Percentiles rank a stretch among this genome's conserved stretches.
Conservation (phyloP, 2,888 invertebrate genomes). For the Pemphredon lugubris region DNA sequence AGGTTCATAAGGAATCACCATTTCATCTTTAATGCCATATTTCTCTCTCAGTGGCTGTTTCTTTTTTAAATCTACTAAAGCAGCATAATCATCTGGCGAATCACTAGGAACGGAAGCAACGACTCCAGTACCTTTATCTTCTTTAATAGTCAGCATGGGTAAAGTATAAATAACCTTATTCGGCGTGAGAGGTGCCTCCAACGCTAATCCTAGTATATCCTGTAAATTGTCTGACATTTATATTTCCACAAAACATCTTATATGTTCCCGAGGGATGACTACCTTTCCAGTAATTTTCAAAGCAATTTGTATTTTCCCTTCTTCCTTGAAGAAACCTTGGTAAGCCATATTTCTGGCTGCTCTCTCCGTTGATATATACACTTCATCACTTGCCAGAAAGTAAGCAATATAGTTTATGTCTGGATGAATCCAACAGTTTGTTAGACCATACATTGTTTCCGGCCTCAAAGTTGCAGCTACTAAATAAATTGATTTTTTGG, state of each 20-base stretch:
- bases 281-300: slow-evolving; percentile 87
- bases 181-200: slow-evolving; percentile 93
- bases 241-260: not conserved
- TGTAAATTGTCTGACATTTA: slow-evolving; percentile 62
- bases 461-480: slow-evolving; percentile 99
- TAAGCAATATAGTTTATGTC: slow-evolving; percentile 97
- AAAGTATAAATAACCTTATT: slow-evolving; percentile 93
- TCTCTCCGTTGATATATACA: slow-evolving; percentile 93
- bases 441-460: slow-evolving; percentile 99
- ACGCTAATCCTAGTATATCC: slow-evolving; percentile 91
- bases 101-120: slow-evolving; percentile 99
- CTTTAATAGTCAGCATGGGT: slow-evolving; percentile 98
- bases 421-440: slow-evolving; percentile 99
- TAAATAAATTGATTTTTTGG: slow-evolving; percentile 86
- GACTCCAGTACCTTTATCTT: slow-evolving; percentile 98
- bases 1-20: slow-evolving; percentile 88
- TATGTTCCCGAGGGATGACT: too few relatives aligned
- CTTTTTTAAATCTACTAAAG: slow-evolving; percentile 96
- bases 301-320: slow-evolving; percentile 89
- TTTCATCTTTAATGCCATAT: slow-evolving; percentile 92
- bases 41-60: slow-evolving; percentile 96
- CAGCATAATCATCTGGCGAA: slow-evolving; percentile 99
- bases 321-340: slow-evolving; percentile 92
- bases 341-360: slow-evolving; percentile 98
- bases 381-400: slow-evolving; percentile 86